Evolutionary conservation across 2,113 vertebrate genomes (phyloP), one percentile per base, ranked within the genome.

Genomic region (Petrocephalus microphthalmus): DNA sequence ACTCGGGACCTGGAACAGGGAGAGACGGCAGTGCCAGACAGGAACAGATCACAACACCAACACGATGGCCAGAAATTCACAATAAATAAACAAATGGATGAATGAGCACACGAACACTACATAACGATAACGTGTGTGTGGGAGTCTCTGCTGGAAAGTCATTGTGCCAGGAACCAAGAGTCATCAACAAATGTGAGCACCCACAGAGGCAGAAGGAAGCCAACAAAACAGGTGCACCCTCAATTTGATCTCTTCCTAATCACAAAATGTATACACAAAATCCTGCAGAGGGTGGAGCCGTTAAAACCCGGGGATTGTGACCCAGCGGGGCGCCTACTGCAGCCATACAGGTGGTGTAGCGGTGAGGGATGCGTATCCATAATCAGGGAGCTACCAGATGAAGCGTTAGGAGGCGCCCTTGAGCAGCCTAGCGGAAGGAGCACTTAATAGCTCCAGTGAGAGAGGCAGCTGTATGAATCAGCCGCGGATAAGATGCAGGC

Each of bases 1-100:
- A 95, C 88, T 94, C 94, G 29, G 93, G 93, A 95, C 95, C 96
- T 96, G 71, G 95, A 91, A 94, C 93, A 94, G 92, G 90, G 92
- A 89, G 86, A 90, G 90, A 71, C 90, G 84, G 64, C 60, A 87
- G 78, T 78, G 57, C 87, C 84, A 29, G 87, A 88, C 54, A 89
- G 84, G 87, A 91, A 84, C 81, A 92, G 87, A 89, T 81, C 64
- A 89, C 87, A 90, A 92, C 88, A 92, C 85, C 89, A 83, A 71
- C 15, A 86, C 49, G 88, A 42, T 64, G 54, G 85, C 42, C 85
- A 86, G 54, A 89, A 71, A 89, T 84, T 86, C 87, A 89, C 78
- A 89, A 90, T 89, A 89, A 90, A 89, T 91, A 87, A 87, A 90
- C 85, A 90, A 78, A 33, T 52, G 88, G 90, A 86, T 89, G 89